A percentile compares a stretch with the other conserved stretches of the same genome.
Evolutionary conservation across 2,888 invertebrate genomes (phyloP).

Genomic region (Nephrocerus scutellatus): DNA sequence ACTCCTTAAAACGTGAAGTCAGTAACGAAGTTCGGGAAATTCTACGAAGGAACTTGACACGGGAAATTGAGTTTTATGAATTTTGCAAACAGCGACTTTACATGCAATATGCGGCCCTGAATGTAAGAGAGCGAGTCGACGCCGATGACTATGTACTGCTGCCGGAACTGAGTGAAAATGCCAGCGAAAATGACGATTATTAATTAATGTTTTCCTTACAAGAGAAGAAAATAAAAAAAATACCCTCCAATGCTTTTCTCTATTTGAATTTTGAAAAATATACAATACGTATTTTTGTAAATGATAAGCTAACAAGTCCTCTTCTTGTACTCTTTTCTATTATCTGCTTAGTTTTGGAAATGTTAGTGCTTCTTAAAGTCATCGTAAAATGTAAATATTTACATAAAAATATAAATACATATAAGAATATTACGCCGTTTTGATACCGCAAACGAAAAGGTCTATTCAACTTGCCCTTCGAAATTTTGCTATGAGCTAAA

Average conservation of each 20-base stretch:
- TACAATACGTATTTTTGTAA: slow-evolving; percentile 28
- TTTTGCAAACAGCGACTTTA: slow-evolving; percentile 81
- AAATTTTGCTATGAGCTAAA: no score
- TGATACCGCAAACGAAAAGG: no score
- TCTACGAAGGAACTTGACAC: slow-evolving; percentile 73
- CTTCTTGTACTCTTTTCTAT: neutral
- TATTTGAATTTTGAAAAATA: slow-evolving; percentile 3
- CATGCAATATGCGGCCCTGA: slow-evolving; percentile 66
- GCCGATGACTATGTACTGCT: slow-evolving; percentile 38
- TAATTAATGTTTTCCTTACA: neutral
- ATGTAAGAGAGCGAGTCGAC: slow-evolving; percentile 33
- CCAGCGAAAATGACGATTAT: slow-evolving; percentile 17
- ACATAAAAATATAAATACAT: no score
- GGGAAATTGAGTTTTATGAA: slow-evolving; percentile 85
- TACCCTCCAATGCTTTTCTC: slow-evolving; percentile 56
- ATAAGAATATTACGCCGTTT: no score
- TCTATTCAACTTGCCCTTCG: no score
- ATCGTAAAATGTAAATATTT: no score
- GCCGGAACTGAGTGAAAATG: slow-evolving; percentile 28
- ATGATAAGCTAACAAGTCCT: neutral
- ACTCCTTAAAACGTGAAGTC: slow-evolving; percentile 51
- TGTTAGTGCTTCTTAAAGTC: no score
- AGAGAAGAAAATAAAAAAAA: neutral
- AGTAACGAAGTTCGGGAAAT: slow-evolving; percentile 76
- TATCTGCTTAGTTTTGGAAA: no score